Evolutionary conservation across 2,888 invertebrate genomes (phyloP).

Genomic region (Isotomurus palustris): DNA sequence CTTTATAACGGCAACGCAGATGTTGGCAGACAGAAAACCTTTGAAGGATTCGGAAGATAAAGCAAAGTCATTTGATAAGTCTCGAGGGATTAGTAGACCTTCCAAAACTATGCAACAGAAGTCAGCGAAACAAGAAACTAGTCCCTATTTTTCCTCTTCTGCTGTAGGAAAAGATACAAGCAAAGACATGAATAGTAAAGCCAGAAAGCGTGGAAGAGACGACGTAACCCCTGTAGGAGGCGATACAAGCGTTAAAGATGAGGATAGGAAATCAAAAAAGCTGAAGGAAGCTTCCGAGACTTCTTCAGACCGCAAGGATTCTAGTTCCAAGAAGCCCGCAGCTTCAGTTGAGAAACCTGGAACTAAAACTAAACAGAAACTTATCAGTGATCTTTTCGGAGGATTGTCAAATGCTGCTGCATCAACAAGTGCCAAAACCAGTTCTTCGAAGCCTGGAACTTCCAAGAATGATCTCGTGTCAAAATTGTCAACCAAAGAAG

Average conservation of each 20-base stretch:
- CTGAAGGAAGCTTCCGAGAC: neutral
- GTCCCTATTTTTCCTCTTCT: too few relatives aligned
- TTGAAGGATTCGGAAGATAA: too few relatives aligned
- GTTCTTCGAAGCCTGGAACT: neutral
- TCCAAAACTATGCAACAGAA: neutral
- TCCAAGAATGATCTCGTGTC: neutral
- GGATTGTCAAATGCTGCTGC: constrained; percentile 7
- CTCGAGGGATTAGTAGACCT: neutral
- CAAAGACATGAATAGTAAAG: too few relatives aligned
- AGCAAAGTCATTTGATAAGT: too few relatives aligned
- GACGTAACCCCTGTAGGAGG: too few relatives aligned
- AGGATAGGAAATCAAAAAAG: constrained; percentile 15
- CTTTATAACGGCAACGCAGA: too few relatives aligned
- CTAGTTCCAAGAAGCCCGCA: constrained; percentile 3
- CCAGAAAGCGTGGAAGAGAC: too few relatives aligned
- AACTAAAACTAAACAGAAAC: constrained; percentile 12
- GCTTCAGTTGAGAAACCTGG: constrained; percentile 7
- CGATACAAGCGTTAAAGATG: constrained; percentile 9
- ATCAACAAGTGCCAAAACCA: neutral
- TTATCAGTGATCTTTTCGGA: constrained; percentile 31
- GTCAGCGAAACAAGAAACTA: too few relatives aligned
- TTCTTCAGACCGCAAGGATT: neutral
- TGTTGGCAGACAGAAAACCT: too few relatives aligned
- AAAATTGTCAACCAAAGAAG: neutral
- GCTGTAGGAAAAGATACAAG: too few relatives aligned